Conservation (phyloP, 2,113 vertebrate genomes). For the Bubo scandiacus region DNA sequence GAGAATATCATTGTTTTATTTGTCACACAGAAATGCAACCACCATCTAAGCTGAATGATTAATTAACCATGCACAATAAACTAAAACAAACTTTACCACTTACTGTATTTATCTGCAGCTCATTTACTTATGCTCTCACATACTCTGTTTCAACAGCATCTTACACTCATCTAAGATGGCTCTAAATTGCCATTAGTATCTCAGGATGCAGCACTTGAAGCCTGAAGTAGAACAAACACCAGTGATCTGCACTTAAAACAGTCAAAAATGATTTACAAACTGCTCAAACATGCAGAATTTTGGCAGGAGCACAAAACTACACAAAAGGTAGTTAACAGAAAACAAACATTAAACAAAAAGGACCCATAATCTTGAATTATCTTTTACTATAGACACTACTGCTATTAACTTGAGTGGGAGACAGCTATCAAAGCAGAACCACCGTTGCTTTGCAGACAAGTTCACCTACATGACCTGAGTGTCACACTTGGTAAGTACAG, state of each 20-base stretch:
- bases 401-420: not conserved
- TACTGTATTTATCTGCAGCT: not conserved
- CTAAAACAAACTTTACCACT: not conserved
- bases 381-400: not conserved
- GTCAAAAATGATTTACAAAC: not conserved
- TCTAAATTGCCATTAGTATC: not conserved
- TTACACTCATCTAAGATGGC: not conserved
- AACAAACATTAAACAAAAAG: not conserved
- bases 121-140: not conserved
- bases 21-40: not conserved
- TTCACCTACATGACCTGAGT: fast-evolving
- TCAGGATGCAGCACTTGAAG: not conserved
- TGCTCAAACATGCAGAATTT: not conserved
- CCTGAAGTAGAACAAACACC: not conserved
- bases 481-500: not conserved
- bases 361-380: not conserved
- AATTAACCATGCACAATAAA: not conserved
- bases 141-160: not conserved
- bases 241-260: not conserved
- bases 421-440: not conserved
- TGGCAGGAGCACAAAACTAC: not conserved
- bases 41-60: not conserved
- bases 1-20: not conserved
- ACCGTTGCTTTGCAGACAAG: not conserved
- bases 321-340: not conserved